Conservation (phyloP, 2,797 vertebrate genomes). For the Vultur gryphus region DNA sequence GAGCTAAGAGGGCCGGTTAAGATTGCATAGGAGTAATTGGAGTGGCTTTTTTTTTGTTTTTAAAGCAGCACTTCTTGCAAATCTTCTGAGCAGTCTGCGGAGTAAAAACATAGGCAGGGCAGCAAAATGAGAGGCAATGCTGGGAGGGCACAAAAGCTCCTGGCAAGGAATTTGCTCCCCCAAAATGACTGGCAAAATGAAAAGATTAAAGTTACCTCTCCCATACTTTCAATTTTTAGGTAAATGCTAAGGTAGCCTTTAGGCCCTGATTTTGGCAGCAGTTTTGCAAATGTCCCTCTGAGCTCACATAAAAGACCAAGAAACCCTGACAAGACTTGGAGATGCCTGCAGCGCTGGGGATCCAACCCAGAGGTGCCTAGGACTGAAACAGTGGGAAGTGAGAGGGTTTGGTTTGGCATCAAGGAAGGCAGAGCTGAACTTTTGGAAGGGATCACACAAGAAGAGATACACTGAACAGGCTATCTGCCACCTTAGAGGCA, state of each 20-base stretch:
- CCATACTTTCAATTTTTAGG: neutral
- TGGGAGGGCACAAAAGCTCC: neutral
- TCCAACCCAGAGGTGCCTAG: neutral
- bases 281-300: neutral
- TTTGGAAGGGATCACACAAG: neutral
- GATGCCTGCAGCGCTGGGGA: neutral
- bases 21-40: neutral
- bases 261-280: neutral
- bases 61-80: neutral
- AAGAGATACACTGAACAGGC: rapidly evolving
- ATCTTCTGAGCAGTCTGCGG: neutral
- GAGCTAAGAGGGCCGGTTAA: neutral
- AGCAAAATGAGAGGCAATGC: neutral
- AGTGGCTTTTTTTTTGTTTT: neutral
- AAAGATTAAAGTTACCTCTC: neutral
- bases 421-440: neutral
- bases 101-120: neutral
- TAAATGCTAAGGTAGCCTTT: neutral
- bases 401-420: neutral
- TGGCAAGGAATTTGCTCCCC: neutral
- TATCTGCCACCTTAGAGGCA: neutral
- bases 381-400: neutral
- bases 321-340: neutral
- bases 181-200: neutral
- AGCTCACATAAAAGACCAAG: neutral